phyloP scores from a whole-genome alignment of 2,797 vertebrate genomes.

The Arrhamphus sclerolepis region DNA sequence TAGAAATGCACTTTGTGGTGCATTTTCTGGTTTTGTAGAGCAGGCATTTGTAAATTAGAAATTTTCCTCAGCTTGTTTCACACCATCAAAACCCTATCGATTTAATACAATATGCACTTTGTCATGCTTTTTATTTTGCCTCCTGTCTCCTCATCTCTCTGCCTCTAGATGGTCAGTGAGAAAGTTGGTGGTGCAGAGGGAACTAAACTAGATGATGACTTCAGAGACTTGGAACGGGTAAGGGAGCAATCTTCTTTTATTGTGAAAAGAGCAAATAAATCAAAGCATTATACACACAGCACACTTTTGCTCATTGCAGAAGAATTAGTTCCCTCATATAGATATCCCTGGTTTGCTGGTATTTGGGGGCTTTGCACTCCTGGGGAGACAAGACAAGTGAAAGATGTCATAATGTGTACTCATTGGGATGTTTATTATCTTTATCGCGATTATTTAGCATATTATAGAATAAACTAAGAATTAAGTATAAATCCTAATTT shows the following conservation, averaged over 20 bases:
- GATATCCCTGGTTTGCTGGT: not conserved
- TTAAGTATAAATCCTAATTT: not conserved
- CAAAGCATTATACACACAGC: not conserved
- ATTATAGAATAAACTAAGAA: not conserved
- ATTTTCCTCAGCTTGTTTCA: conserved; percentile 16
- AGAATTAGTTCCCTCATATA: not conserved
- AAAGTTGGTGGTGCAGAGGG: conserved; percentile 98
- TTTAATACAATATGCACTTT: not conserved
- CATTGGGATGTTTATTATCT: not conserved
- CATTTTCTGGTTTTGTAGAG: not conserved
- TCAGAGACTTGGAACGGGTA: conserved; percentile 97
- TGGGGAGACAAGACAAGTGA: not conserved
- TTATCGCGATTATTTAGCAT: not conserved
- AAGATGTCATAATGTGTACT: not conserved
- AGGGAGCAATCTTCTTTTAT: conserved; percentile 46
- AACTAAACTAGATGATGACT: conserved; percentile 98
- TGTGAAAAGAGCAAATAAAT: conserved; percentile 8
- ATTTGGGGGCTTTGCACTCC: not conserved
- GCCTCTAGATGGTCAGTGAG: conserved; percentile 95
- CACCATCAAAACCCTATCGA: conserved; percentile 29
- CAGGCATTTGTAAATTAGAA: conserved; percentile 4
- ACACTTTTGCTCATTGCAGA: no score
- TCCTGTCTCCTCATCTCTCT: not conserved
- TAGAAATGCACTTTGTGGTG: no score
- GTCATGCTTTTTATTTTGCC: not conserved